Evolutionary conservation across 1,140 invertebrate species (phyloP), one percentile per base, ranked within the genome.

Genomic region (Hyposmocoma kahamanoa): DNA sequence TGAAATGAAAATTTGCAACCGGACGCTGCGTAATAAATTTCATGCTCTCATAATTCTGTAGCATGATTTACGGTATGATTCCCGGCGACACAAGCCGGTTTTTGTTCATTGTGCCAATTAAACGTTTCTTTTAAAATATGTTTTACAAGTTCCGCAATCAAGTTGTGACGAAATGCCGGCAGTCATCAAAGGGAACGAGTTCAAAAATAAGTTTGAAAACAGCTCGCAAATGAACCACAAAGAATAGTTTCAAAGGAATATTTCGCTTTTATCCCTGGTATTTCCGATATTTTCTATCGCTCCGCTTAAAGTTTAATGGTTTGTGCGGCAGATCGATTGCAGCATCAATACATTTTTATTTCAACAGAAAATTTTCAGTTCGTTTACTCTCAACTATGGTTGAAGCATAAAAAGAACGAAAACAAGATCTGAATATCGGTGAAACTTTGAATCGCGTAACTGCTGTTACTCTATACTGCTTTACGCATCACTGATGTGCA

Each of bases 11-110:
- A 78, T 75, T 73, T 67, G 63, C 72, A 67, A 72, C 59, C 66
- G 66, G 68, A 72, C 59, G 62, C 64, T 64, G 56, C 46, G 71
- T 63, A 66, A 76, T 79, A 76, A 79, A 76, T 79, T 75, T 74
- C 62, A 63, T 65, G 71, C 66, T 69, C 61, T 68, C 75, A 70
- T 79, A 72, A 79, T 76, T 74, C 47, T 47, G 56, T 48, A 50
- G 59, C 53, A 52, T 79, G 71, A 79, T 79, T 76, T 76, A 79
- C 62, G 56, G 45, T 57, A 47, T 59, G 58, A 56, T 69, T 63
- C 54, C 55, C 55, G 52, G 58, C 47, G 52, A 67, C 63, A 59
- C 50, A 56, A 62, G 52, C 57, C 38, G 20, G 53, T 53, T 67
- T 69, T 69, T 67, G 50, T 61, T 51, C 67, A 66, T 59, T 69